Evolutionary conservation across 2,797 vertebrate genomes (phyloP), one percentile per base, ranked within the genome.

Genomic region (Rachycentron canadum): DNA sequence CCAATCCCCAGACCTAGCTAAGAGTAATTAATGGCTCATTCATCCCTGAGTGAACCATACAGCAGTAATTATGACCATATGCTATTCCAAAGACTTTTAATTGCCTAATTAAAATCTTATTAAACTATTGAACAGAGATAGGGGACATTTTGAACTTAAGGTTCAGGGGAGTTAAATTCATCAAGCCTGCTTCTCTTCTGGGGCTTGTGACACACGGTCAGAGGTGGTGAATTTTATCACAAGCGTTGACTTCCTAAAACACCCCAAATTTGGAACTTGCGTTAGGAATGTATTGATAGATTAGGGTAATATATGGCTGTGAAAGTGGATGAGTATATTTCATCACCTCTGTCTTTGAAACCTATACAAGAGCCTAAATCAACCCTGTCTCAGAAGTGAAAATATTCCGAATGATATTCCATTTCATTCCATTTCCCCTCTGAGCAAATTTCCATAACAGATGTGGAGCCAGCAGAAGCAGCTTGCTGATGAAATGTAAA

Each of bases 61-160:
- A 87, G 82, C 83, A 71, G 83, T 94, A 93, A 95, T 95, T 93
- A 93, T 85, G 87, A 92, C 93, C 94, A 94, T 94, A 94, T 93
- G 94, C 89, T 89, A 84, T 87, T 92, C 90, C 88, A 91, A 93
- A 92, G 90, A 91, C 91, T 89, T 94, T 95, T 95, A 94, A 94
- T 94, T 94, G 92, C 86, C 87, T 92, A 93, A 95, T 95, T 95
- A 94, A 95, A 94, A 92, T 91, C 89, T 85, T 94, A 93, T 92
- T 95, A 92, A 94, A 94, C 88, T 85, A 87, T 62, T 85, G 88
- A 87, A 91, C 88, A 90, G 84, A 93, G 88, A 94, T 88, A 86
- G 83, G 86, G 83, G 89, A 93, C 90, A 82, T 93, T 89, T 86
- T 93, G 90, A 93, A 93, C 92, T 85, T 68, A 30, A 82, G 84